A percentile compares a stretch with the other conserved stretches of the same genome.
Conservation (phyloP, 2,113 vertebrate species). For the Pithys albifrons region DNA sequence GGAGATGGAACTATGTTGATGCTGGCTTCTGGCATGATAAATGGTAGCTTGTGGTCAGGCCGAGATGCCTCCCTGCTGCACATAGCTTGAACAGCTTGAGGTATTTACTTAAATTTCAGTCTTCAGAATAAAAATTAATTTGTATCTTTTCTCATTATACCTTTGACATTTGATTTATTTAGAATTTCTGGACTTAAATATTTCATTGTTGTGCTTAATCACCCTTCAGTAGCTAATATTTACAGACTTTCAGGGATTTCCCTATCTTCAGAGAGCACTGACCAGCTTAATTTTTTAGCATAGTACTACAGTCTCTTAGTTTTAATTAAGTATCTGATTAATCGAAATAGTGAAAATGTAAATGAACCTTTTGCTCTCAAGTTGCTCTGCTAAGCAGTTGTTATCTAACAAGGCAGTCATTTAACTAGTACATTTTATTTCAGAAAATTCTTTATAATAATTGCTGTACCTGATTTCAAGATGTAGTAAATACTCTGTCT, state of each 20-base stretch:
- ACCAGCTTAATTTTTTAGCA: slow-evolving; percentile 24
- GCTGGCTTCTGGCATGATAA: not conserved
- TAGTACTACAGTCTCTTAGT: not conserved
- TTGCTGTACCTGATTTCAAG: not conserved
- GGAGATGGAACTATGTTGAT: not conserved
- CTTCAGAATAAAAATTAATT: not conserved
- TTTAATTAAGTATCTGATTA: slow-evolving; percentile 34
- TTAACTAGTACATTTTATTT: not conserved
- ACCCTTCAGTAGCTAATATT: not conserved
- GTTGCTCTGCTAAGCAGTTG: not conserved
- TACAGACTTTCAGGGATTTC: not conserved
- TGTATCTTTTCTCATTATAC: not conserved
- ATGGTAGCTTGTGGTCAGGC: not conserved
- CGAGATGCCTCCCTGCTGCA: not conserved
- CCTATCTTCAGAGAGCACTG: not conserved
- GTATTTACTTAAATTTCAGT: not conserved
- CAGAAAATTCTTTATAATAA: not conserved
- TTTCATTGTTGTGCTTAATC: not conserved
- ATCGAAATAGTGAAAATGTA: slow-evolving; percentile 25
- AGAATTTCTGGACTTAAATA: not conserved
- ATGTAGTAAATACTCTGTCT: not conserved
- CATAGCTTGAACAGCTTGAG: not conserved
- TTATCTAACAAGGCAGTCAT: not conserved
- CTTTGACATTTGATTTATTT: not conserved
- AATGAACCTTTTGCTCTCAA: not conserved